Evolutionary conservation across 2,888 invertebrate species (phyloP).

Genomic region (Sesia apiformis): DNA sequence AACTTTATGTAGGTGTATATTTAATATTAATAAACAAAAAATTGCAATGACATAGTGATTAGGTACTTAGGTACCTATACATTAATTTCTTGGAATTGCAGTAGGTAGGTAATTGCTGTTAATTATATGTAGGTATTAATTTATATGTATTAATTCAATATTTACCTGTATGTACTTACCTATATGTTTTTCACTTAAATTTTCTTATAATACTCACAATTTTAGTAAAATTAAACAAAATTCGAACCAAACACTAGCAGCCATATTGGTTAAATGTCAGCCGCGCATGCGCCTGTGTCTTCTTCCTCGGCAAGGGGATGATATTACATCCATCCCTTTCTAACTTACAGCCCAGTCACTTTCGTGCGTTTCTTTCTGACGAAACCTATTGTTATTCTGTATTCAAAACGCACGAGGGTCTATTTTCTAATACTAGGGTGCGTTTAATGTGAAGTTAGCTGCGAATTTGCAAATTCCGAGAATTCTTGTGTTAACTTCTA

Average conservation of each 20-base stretch:
- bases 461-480: slow-evolving; percentile 5
- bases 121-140: too few relatives aligned
- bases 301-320: slow-evolving; percentile 47
- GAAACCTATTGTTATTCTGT: slow-evolving; percentile 42
- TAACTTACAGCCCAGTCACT: background rate
- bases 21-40: too few relatives aligned
- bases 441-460: slow-evolving; percentile 38
- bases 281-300: slow-evolving; percentile 43
- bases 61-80: too few relatives aligned
- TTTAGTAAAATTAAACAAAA: slow-evolving; percentile 15
- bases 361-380: slow-evolving; percentile 19
- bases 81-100: too few relatives aligned
- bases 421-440: slow-evolving; percentile 37
- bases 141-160: too few relatives aligned
- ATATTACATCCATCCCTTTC: slow-evolving; percentile 25
- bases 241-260: slow-evolving; percentile 37
- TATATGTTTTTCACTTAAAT: too few relatives aligned
- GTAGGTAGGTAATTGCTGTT: too few relatives aligned
- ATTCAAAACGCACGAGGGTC: slow-evolving; percentile 44
- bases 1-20: too few relatives aligned
- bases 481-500: too few relatives aligned
- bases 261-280: slow-evolving; percentile 57
- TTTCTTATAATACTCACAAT: background rate
- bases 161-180: too few relatives aligned
- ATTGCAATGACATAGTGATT: too few relatives aligned